Evolutionary conservation across 1,140 invertebrate genomes (phyloP).

Genomic region (Lordiphosa mommai): DNA sequence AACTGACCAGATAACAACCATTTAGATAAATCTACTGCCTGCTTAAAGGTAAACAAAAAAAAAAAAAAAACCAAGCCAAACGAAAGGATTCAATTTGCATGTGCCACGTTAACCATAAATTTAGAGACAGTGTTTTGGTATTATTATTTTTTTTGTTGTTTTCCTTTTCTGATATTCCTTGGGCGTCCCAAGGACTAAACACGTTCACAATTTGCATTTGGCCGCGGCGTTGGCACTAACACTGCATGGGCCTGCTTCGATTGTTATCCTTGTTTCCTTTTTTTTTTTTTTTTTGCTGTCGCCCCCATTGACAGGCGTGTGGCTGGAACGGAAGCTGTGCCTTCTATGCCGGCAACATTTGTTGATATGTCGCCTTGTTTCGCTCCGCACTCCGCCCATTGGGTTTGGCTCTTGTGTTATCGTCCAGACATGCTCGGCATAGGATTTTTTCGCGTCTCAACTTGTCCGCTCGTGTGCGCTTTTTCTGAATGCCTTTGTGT

Average conservation of each 20-base stretch:
- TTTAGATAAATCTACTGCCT: conserved; percentile 13
- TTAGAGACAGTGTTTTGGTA: conserved; percentile 27
- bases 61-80: conserved; percentile 1
- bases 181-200: conserved; percentile 22
- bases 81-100: conserved; percentile 57
- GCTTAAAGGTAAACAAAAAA: conserved; percentile 4
- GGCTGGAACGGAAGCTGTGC: conserved; percentile 39
- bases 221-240: conserved; percentile 9
- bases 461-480: conserved; percentile 60
- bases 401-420: conserved; percentile 36
- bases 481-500: conserved; percentile 40
- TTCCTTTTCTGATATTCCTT: not conserved
- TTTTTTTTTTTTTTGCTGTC: conserved; percentile 16
- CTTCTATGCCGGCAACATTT: conserved; percentile 46
- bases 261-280: conserved; percentile 42
- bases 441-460: conserved; percentile 55
- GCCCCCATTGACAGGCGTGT: conserved; percentile 52
- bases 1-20: conserved; percentile 4
- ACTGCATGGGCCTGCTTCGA: conserved; percentile 26
- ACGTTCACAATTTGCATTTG: conserved; percentile 67
- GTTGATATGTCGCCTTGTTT: conserved; percentile 57
- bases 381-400: conserved; percentile 5
- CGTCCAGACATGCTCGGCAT: conserved; percentile 41
- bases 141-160: not conserved
- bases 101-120: conserved; percentile 62